Base-by-base conservation (phyloP, 2,888 invertebrate genomes). In the Idaea biselata region DNA sequence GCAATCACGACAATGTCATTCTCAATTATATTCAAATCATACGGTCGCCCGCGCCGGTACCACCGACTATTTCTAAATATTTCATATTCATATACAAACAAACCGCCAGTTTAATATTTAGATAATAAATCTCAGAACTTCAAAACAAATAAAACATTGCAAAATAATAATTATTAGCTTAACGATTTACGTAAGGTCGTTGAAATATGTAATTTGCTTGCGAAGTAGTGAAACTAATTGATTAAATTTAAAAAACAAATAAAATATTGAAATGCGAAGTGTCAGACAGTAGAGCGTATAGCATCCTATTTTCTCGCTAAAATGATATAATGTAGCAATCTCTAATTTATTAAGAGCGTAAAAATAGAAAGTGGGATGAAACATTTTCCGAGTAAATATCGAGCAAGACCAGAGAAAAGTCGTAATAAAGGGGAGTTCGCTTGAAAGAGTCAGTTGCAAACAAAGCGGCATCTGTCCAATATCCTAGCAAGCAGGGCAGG, bases 381-480 rank as follows among this genome's bases (percentile, higher is more conserved):
- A 56, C 56, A 72, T 73, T 68, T 63, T 60, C 67, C 64, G 63
- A 58, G 68, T 74, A 71, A 82, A 78, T 80, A 78, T 83, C 82
- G 76, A 75, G 75, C 68, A 69, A 79, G 73, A 71, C 71, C 67
- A 72, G 70, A 65, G 73, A 74, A 70, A 69, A 70, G 64, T 58
- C 67, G 63, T 75, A 79, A 82, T 81, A 81, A 75, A 78, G 67
- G 73, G 72, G 77, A 73, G 72, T 69, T 71, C 54, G 68, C 67
- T 68, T 63, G 66, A 67, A 63, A 69, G 66, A 71, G 71, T 56
- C 70, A 65, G 70, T 64, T 65, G 73, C 77, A 76, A 78, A 80
- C 78, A 79, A 73, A 70, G 62, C 61, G 66, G 66, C 73, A 75
- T 76, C 77, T 78, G 69, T 73, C 71, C 74, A 74, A 44, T 14